A percentile compares a stretch with the other conserved stretches of the same genome.
These are phyloP conservation scores for Rhinophrynus dorsalis DNA, from an alignment of 2,797 vertebrate species.

Conservation along the genomic window DNA sequence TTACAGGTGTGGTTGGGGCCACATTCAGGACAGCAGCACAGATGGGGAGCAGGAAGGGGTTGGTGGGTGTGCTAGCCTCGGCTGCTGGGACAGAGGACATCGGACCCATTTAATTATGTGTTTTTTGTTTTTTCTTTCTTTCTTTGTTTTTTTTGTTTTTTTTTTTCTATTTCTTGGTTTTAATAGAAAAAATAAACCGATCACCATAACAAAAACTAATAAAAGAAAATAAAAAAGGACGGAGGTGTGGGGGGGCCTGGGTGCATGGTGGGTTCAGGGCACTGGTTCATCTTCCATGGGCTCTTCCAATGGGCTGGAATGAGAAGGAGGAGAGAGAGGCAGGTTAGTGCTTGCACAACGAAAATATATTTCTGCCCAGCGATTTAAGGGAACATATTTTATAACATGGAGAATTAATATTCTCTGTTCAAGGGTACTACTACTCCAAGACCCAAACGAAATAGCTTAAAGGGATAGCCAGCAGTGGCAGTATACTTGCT, in stretches of 20 bases:
- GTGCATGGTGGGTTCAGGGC: conserved; percentile 64
- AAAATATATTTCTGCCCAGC: too few relatives aligned
- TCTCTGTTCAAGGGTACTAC: too few relatives aligned
- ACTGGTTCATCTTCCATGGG: conserved; percentile 93
- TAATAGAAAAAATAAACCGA: conserved; percentile 77
- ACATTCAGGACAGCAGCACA: conserved; percentile 28
- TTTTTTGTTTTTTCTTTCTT: conserved; percentile 27
- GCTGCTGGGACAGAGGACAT: conserved; percentile 51
- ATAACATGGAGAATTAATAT: too few relatives aligned
- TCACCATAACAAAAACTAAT: conserved; percentile 68
- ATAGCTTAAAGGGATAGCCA: too few relatives aligned
- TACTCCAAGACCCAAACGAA: too few relatives aligned
- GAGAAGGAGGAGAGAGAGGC: conserved; percentile 45
- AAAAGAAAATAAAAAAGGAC: conserved; percentile 45
- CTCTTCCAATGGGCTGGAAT: conserved; percentile 81
- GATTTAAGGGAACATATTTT: too few relatives aligned
- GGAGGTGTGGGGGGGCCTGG: conserved; percentile 16
- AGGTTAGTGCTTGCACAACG: background rate
- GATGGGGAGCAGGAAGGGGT: conserved; percentile 57
- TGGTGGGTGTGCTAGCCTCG: conserved; percentile 49
- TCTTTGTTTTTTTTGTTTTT: conserved; percentile 51
- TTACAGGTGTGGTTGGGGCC: background rate
- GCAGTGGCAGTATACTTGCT: too few relatives aligned
- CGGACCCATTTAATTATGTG: conserved; percentile 52
- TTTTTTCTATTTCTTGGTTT: conserved; percentile 60